A percentile compares a stretch with the other conserved stretches of the same genome.
Evolutionary conservation across 2,113 vertebrate genomes (phyloP).

Genomic region (Laterallus jamaicensis): DNA sequence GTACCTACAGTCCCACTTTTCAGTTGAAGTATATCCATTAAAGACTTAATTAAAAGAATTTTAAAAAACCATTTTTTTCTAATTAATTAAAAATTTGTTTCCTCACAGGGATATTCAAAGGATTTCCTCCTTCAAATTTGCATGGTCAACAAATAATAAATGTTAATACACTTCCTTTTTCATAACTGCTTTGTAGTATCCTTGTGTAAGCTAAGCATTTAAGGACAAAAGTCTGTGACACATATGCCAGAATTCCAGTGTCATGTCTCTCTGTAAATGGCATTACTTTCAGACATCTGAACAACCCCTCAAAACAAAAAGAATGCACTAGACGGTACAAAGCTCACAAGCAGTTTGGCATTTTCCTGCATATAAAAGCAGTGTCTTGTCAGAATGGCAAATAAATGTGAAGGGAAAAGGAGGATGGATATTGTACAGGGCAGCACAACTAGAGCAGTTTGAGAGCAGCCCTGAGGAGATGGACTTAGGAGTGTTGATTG

Average conservation of each 20-base stretch:
- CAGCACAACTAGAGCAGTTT: too few species aligned
- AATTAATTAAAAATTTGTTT: neutral
- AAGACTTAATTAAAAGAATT: neutral
- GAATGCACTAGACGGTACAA: neutral
- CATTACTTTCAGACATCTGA: neutral
- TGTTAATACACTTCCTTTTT: neutral
- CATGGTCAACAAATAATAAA: neutral
- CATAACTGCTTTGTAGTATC: neutral
- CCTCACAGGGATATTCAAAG: conserved; percentile 8
- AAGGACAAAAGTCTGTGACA: neutral
- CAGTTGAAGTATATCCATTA: conserved; percentile 17
- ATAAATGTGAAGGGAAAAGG: neutral
- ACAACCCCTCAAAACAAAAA: neutral
- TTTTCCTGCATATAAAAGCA: neutral
- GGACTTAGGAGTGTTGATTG: too few species aligned
- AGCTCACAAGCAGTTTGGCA: neutral
- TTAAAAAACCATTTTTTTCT: conserved; percentile 13
- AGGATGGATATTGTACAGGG: neutral
- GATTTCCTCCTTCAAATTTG: neutral
- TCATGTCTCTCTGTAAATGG: neutral
- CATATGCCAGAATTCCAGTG: neutral
- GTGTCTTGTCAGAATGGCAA: neutral
- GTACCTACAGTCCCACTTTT: neutral
- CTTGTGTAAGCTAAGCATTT: neutral
- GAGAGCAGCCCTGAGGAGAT: too few species aligned